Conservation (phyloP, 2,113 vertebrate species). For the Psilopsiagon aymara region DNA sequence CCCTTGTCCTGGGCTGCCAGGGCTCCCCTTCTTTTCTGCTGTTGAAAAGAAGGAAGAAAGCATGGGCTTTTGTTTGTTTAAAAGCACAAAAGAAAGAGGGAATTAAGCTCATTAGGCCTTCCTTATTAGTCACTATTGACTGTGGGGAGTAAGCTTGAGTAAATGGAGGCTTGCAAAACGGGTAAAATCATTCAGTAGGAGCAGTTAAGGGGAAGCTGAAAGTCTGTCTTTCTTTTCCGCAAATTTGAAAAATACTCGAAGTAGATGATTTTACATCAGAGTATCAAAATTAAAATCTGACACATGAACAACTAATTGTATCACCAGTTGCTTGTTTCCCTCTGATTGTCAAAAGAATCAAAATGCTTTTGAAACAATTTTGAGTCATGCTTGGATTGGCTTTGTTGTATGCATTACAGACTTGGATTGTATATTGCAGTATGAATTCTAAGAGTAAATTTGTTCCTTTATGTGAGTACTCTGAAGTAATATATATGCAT, state of each 20-base stretch:
- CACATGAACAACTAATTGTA: not conserved
- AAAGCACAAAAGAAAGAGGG: slow-evolving; percentile 52
- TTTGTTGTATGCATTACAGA: not conserved
- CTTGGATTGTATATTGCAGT: not conserved
- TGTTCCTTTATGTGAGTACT: not conserved
- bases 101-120: slow-evolving; percentile 60
- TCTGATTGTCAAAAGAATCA: not conserved
- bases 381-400: not conserved
- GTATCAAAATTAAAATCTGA: not conserved
- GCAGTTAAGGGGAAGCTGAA: not conserved
- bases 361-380: not conserved
- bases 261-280: not conserved
- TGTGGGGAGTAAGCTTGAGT: slow-evolving; percentile 20
- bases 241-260: not conserved
- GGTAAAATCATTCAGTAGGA: not conserved
- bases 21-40: slow-evolving; percentile 22
- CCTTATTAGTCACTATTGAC: slow-evolving; percentile 42
- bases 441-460: not conserved
- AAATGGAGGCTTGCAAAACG: not conserved
- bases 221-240: not conserved
- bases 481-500: not conserved
- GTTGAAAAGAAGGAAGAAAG: slow-evolving; percentile 43
- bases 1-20: not conserved
- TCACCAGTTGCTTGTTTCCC: not conserved
- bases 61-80: slow-evolving; percentile 52